A percentile compares a stretch with the other conserved stretches of the same genome.
These are phyloP conservation scores for Ctenicera cuprea DNA, from an alignment of 2,888 invertebrate species.

Conservation along the genomic window DNA sequence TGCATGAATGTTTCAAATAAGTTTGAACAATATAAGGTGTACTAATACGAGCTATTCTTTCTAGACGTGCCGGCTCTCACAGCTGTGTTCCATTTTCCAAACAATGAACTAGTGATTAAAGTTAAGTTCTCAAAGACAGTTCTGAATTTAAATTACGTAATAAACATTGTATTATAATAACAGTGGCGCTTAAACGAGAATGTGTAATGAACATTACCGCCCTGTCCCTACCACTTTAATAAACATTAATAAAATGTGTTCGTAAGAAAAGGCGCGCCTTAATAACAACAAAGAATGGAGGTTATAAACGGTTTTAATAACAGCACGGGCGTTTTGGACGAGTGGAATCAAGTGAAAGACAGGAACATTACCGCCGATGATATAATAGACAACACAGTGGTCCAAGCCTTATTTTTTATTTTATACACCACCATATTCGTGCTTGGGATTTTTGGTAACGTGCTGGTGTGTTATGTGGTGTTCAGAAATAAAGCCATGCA, in stretches of 20 bases:
- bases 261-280: conserved; percentile 3
- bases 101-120: conserved; percentile 34
- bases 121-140: conserved; percentile 7
- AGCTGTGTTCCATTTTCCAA: conserved; percentile 33
- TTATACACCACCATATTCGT: conserved; percentile 91
- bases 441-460: conserved; percentile 92
- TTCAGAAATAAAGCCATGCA: conserved; percentile 96
- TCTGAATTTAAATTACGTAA: conserved; percentile 8
- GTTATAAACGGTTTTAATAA: conserved; percentile 57
- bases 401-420: conserved; percentile 84
- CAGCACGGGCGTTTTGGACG: conserved; percentile 55
- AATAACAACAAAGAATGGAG: conserved; percentile 44
- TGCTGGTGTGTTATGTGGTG: conserved; percentile 95
- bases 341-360: conserved; percentile 52
- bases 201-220: not conserved
- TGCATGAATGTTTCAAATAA: conserved; percentile 10
- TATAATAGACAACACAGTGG: conserved; percentile 79
- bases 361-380: conserved; percentile 66
- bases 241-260: conserved; percentile 22
- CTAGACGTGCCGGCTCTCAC: conserved; percentile 26
- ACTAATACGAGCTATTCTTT: conserved; percentile 34
- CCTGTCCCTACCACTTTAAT: not conserved
- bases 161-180: conserved; percentile 19
- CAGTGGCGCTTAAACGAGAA: not conserved
- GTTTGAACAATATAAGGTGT: not conserved